These are phyloP conservation scores for Amniataba percoides DNA, from an alignment of 2,797 vertebrate genomes.

Conservation along the genomic window DNA sequence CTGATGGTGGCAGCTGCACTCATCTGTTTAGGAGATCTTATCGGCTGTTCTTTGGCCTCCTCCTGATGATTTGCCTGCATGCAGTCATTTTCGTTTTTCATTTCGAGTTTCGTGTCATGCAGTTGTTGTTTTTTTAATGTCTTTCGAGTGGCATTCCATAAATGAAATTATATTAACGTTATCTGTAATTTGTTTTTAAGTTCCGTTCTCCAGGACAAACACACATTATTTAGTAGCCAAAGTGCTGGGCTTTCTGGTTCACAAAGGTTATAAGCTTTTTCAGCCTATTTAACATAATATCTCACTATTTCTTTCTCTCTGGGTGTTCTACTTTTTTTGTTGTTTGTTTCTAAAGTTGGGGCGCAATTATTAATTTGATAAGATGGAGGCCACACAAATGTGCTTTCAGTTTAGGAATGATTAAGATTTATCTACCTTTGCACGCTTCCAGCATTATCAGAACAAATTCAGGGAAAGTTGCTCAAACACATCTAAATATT, in stretches of 20 bases:
- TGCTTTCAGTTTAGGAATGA: neutral
- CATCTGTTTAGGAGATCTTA: conserved; percentile 37
- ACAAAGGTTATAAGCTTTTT: no score
- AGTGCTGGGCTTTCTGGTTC: no score
- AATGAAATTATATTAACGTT: conserved; percentile 4
- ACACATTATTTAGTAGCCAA: no score
- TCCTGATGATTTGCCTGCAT: neutral
- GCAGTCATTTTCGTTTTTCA: neutral
- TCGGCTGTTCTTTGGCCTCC: conserved; percentile 25
- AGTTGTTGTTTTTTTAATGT: conserved; percentile 5
- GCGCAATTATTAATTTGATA: neutral
- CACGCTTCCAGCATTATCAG: neutral
- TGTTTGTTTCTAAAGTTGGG: neutral
- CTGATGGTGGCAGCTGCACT: conserved; percentile 34
- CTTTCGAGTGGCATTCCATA: conserved; percentile 1
- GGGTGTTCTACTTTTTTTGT: conserved; percentile 12
- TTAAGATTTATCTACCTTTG: neutral
- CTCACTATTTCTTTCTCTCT: conserved; percentile 8
- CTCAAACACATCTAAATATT: neutral
- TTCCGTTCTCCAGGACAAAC: no score
- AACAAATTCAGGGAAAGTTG: neutral
- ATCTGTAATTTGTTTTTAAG: conserved; percentile 26
- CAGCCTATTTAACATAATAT: conserved; percentile 6
- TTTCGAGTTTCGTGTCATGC: conserved; percentile 10
- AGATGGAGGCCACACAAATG: neutral